Conservation (phyloP, 2,797 vertebrate genomes). For the Pygocentrus nattereri region DNA sequence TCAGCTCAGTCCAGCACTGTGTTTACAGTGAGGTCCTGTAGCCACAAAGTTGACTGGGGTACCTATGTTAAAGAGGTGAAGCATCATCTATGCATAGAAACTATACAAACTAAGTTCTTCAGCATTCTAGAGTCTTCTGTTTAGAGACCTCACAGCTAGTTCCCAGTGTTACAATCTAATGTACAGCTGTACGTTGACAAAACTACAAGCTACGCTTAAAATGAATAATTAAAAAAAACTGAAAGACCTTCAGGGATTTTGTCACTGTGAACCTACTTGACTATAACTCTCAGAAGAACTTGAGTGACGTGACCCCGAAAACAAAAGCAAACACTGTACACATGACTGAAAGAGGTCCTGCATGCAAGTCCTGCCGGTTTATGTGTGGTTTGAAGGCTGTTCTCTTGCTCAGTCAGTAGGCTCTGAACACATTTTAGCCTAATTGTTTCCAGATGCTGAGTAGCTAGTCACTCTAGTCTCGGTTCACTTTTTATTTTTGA, state of each 20-base stretch:
- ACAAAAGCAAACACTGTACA: slow-evolving; percentile 34
- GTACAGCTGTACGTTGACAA: background rate
- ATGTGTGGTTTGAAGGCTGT: slow-evolving; percentile 33
- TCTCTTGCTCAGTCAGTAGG: slow-evolving; percentile 33
- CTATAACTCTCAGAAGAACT: background rate
- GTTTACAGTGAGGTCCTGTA: background rate
- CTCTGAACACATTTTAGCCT: slow-evolving; percentile 52
- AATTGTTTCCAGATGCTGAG: slow-evolving; percentile 82
- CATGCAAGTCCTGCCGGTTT: slow-evolving; percentile 38
- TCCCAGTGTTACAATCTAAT: background rate
- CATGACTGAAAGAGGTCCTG: slow-evolving; percentile 22
- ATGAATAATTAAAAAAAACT: background rate
- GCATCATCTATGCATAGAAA: no score
- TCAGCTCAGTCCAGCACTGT: background rate
- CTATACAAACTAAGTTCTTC: no score
- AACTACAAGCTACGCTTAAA: background rate
- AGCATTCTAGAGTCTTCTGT: no score
- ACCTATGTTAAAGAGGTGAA: background rate
- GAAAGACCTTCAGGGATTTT: background rate
- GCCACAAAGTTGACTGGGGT: background rate
- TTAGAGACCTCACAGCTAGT: background rate
- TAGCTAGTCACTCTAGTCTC: slow-evolving; percentile 65
- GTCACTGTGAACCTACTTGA: slow-evolving; percentile 3
- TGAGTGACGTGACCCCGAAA: background rate
- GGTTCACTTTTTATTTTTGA: slow-evolving; percentile 40